These are phyloP conservation scores for Astropecten irregularis DNA, from an alignment of 53 echinoderm and acorn worm species.

Conservation along the genomic window DNA sequence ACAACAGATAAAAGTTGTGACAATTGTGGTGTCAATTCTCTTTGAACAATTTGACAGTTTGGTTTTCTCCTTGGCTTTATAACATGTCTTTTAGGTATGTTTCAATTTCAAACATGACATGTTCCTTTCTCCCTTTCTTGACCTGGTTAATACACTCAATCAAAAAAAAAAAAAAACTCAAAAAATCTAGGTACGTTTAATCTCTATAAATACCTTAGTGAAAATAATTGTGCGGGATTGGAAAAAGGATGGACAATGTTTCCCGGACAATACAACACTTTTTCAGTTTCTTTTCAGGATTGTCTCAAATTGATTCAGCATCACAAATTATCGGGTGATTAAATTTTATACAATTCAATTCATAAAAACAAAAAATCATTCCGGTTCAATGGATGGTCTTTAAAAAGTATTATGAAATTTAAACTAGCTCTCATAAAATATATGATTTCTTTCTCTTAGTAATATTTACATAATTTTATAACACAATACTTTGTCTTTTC, in stretches of 20 bases:
- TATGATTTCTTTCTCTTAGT: constrained; percentile 31
- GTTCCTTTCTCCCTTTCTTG: too few species aligned
- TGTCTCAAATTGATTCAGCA: neutral
- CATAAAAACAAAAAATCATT: constrained; percentile 24
- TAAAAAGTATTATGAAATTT: constrained; percentile 32
- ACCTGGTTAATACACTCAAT: neutral
- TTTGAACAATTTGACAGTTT: too few species aligned
- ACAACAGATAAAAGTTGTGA: too few species aligned
- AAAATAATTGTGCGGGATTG: neutral
- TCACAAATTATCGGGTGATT: neutral
- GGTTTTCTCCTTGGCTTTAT: too few species aligned
- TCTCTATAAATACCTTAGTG: neutral
- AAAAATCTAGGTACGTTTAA: neutral
- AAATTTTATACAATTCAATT: neutral
- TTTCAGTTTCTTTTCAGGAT: constrained; percentile 10
- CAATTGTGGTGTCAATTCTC: too few species aligned
- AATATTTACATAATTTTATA: constrained; percentile 42
- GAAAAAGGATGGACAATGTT: neutral
- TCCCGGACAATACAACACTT: neutral
- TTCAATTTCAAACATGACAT: too few species aligned
- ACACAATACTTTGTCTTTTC: constrained; percentile 50
- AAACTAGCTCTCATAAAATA: constrained; percentile 57
- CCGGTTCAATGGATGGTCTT: neutral
- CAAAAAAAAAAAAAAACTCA: too few species aligned
- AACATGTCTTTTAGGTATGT: too few species aligned